Evolutionary conservation across 2,113 vertebrate species (phyloP).

Genomic region (Cebidichthys violaceus): DNA sequence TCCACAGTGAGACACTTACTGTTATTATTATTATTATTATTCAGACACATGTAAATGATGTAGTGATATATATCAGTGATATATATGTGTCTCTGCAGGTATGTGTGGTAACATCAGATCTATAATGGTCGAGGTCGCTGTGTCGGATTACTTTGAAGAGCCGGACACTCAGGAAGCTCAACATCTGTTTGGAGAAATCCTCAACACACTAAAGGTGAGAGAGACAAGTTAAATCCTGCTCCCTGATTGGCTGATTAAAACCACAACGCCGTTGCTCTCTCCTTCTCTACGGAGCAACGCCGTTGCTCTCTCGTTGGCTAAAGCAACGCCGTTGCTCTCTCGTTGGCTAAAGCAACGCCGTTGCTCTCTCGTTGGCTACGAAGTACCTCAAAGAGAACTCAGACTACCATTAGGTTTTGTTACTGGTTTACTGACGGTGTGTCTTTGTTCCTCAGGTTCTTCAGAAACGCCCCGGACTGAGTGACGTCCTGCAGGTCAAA

Average conservation of each 20-base stretch:
- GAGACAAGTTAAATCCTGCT: neutral
- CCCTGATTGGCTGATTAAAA: constrained; percentile 16
- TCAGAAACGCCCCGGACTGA: constrained; percentile 88
- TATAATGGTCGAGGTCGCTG: constrained; percentile 89
- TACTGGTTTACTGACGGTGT: neutral
- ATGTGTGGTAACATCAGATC: constrained; percentile 89
- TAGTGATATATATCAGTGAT: too few species aligned
- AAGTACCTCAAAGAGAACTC: too few species aligned
- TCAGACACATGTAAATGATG: too few species aligned
- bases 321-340: too few species aligned
- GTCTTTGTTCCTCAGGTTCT: constrained; percentile 83
- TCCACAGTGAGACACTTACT: constrained; percentile 88
- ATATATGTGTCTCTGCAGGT: constrained; percentile 75
- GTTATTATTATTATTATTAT: neutral
- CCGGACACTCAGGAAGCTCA: constrained; percentile 89
- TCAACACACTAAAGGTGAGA: constrained; percentile 90
- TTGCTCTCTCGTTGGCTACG: too few species aligned
- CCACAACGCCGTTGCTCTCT: too few species aligned
- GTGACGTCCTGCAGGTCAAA: constrained; percentile 91
- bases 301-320: too few species aligned
- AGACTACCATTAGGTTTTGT: too few species aligned
- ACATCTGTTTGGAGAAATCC: constrained; percentile 92
- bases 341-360: too few species aligned
- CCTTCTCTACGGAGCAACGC: too few species aligned
- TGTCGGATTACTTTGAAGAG: constrained; percentile 92